Evolutionary conservation across 2,113 vertebrate genomes (phyloP).

Genomic region (Rhinogobius similis): DNA sequence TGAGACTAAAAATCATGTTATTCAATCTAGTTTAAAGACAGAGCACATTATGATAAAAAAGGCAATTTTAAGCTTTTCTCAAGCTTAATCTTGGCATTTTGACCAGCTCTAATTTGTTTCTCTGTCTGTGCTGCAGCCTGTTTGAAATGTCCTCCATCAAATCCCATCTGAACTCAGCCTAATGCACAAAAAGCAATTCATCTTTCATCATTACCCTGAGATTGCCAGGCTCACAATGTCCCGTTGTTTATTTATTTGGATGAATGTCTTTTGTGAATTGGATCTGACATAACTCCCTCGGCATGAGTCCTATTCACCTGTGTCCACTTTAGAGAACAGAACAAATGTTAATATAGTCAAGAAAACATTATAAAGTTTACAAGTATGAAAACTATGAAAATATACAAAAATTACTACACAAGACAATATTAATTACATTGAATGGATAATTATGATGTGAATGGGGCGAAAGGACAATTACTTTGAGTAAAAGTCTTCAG

Average conservation of each 20-base stretch:
- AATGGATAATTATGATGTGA: too few relatives aligned
- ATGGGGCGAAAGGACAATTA: too few relatives aligned
- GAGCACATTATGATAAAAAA: too few relatives aligned
- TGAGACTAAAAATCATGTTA: too few relatives aligned
- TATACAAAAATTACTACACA: too few relatives aligned
- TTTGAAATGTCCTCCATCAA: background rate
- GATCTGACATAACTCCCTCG: background rate
- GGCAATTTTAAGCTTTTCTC: background rate
- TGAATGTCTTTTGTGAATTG: background rate
- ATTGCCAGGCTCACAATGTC: background rate
- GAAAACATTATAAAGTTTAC: background rate
- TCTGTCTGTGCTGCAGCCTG: background rate
- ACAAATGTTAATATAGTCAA: background rate
- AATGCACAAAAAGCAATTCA: background rate
- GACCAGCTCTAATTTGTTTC: background rate
- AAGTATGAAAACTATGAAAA: too few relatives aligned
- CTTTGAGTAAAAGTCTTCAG: too few relatives aligned
- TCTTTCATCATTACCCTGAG: background rate
- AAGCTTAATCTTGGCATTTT: background rate
- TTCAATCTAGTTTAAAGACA: too few relatives aligned
- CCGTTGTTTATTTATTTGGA: background rate
- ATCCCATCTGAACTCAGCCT: background rate
- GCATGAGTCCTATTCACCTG: background rate
- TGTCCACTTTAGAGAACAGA: background rate
- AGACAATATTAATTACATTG: too few relatives aligned